Conservation (phyloP, 2,888 invertebrate genomes). For the Unio pictorum region DNA sequence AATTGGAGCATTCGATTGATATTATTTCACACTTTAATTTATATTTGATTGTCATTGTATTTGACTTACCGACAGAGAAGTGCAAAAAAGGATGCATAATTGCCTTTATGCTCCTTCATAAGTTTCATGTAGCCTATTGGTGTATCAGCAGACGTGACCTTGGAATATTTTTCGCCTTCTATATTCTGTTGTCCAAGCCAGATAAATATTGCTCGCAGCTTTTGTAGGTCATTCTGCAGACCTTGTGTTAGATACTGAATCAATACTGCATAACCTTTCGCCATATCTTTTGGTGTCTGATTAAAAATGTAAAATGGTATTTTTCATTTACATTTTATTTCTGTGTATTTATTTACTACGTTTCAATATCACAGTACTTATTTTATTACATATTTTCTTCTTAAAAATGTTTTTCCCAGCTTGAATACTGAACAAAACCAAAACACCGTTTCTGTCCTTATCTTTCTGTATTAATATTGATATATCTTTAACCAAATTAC, state of each 20-base stretch:
- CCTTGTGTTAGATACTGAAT: constrained; percentile 21
- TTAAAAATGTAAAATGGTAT: background rate
- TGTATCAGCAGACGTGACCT: constrained; percentile 22
- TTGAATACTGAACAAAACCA: no score
- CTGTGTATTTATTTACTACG: no score
- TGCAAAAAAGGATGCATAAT: constrained; percentile 36
- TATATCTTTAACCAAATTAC: no score
- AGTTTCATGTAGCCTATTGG: constrained; percentile 36
- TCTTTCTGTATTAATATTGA: no score
- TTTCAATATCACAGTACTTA: no score
- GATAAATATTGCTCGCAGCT: constrained; percentile 28
- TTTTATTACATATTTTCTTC: no score
- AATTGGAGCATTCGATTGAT: no score
- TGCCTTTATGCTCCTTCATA: constrained; percentile 27
- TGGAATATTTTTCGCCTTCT: constrained; percentile 20
- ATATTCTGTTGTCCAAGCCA: constrained; percentile 33
- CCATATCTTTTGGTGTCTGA: constrained; percentile 22
- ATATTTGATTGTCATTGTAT: no score
- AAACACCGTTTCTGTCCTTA: no score
- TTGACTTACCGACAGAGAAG: constrained; percentile 29
- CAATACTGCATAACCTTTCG: constrained; percentile 26
- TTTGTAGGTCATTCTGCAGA: constrained; percentile 30
- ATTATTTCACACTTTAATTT: no score
- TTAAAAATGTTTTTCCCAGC: no score
- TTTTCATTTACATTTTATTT: no score